These are phyloP conservation scores for Trissolcus basalis DNA, from an alignment of 1,140 invertebrate species.

Conservation along the genomic window DNA sequence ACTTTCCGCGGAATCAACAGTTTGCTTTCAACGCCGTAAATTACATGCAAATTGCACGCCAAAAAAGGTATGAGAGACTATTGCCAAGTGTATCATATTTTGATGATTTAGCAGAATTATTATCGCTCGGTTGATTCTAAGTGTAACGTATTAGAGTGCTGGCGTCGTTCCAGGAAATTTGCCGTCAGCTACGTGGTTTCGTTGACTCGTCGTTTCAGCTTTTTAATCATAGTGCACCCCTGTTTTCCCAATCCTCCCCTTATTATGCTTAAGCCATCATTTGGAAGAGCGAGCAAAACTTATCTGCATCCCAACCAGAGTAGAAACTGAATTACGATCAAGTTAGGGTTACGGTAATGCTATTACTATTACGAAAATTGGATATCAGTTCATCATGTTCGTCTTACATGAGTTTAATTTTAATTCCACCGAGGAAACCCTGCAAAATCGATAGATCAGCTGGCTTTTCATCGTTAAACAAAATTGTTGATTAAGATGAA, in stretches of 20 bases:
- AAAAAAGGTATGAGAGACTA: constrained; percentile 21
- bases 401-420: too few relatives aligned
- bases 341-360: constrained; percentile 1
- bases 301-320: constrained; percentile 25
- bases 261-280: constrained; percentile 38
- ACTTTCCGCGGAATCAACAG: constrained; percentile 41
- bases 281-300: constrained; percentile 34
- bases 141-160: constrained; percentile 41
- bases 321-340: constrained; percentile 27
- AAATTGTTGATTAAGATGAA: too few relatives aligned
- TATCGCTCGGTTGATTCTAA: constrained; percentile 42
- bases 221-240: constrained; percentile 31
- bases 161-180: constrained; percentile 47
- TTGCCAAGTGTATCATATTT: constrained; percentile 50
- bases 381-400: background rate
- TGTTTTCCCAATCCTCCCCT: constrained; percentile 23
- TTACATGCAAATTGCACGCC: constrained; percentile 33
- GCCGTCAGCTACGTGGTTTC: constrained; percentile 29
- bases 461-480: too few relatives aligned
- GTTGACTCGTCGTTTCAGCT: constrained; percentile 41
- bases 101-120: constrained; percentile 51
- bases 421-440: too few relatives aligned
- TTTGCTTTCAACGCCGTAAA: constrained; percentile 34
- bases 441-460: too few relatives aligned
- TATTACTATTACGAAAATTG: background rate